phyloP scores from a whole-genome alignment of 2,113 vertebrate genomes.

The Scalopus aquaticus region DNA sequence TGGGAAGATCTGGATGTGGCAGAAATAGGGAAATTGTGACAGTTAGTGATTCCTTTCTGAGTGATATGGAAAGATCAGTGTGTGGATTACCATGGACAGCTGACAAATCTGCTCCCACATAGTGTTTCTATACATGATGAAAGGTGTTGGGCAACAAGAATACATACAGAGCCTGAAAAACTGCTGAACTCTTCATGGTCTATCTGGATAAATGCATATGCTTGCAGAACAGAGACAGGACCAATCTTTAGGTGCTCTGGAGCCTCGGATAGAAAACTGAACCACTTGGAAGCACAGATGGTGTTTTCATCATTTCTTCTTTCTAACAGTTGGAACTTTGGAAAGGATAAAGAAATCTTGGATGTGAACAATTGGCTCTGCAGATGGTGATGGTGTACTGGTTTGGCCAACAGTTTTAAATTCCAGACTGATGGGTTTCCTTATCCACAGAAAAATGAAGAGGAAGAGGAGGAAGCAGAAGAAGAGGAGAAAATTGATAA shows the following conservation, averaged over 20 bases:
- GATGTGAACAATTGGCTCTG: constrained; percentile 33
- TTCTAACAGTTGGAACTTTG: constrained; percentile 47
- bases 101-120: not conserved
- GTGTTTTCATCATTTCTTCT: constrained; percentile 54
- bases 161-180: not conserved
- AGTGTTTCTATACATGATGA: not conserved
- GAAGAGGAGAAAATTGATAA: not conserved
- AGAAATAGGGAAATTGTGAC: not conserved
- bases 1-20: not conserved
- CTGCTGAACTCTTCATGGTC: not conserved
- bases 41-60: not conserved
- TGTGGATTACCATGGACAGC: not conserved
- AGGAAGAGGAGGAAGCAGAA: not conserved
- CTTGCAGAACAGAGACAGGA: not conserved
- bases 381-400: constrained; percentile 57
- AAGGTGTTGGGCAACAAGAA: not conserved
- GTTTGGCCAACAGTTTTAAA: constrained; percentile 61
- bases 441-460: not conserved
- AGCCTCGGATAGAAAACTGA: constrained; percentile 26
- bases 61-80: not conserved
- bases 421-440: constrained; percentile 21
- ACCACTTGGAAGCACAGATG: constrained; percentile 53
- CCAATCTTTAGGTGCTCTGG: not conserved
- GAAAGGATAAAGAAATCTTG: constrained; percentile 38
- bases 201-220: not conserved